Percentiles rank a stretch among this genome's conserved stretches.
These are phyloP conservation scores for Amaurobius ferox DNA, from an alignment of 2,888 invertebrate genomes.

Conservation along the genomic window DNA sequence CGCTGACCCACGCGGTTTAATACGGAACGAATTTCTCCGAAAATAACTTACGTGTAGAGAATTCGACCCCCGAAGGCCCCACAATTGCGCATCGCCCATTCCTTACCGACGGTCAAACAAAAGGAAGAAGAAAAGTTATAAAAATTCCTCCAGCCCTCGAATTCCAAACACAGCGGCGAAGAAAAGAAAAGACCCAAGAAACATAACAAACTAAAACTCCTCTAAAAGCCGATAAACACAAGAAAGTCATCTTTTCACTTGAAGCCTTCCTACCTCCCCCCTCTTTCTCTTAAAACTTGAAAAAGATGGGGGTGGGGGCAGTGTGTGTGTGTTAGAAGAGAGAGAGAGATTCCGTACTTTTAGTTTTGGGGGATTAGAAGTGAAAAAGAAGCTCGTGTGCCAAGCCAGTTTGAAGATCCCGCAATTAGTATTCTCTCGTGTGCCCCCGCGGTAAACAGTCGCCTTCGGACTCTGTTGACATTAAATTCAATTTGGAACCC, in stretches of 20 bases:
- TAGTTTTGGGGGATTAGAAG: conserved; percentile 56
- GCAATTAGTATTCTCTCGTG: conserved; percentile 70
- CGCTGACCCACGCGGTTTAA: background rate
- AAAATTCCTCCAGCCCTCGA: conserved; percentile 59
- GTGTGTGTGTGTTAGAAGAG: background rate
- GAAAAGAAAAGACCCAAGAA: conserved; percentile 22
- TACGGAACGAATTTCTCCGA: background rate
- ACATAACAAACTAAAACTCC: conserved; percentile 64
- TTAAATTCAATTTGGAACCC: conserved; percentile 68
- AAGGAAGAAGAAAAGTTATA: conserved; percentile 61
- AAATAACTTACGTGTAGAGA: conserved; percentile 14
- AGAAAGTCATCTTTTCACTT: conserved; percentile 71
- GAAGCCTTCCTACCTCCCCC: conserved; percentile 3
- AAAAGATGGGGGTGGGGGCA: conserved; percentile 27
- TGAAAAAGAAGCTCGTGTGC: conserved; percentile 66
- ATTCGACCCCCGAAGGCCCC: conserved; percentile 9
- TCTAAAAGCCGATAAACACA: conserved; percentile 72
- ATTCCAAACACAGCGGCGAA: conserved; percentile 58
- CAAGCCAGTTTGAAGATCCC: conserved; percentile 65
- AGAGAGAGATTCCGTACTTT: conserved; percentile 23
- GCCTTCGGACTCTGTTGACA: conserved; percentile 67
- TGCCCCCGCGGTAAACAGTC: conserved; percentile 65
- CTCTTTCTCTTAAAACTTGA: conserved; percentile 43
- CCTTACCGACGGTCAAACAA: conserved; percentile 47
- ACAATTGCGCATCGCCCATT: conserved; percentile 47